Evolutionary conservation across 1,140 invertebrate species (phyloP).

Genomic region (Diachasmimorpha longicaudata): DNA sequence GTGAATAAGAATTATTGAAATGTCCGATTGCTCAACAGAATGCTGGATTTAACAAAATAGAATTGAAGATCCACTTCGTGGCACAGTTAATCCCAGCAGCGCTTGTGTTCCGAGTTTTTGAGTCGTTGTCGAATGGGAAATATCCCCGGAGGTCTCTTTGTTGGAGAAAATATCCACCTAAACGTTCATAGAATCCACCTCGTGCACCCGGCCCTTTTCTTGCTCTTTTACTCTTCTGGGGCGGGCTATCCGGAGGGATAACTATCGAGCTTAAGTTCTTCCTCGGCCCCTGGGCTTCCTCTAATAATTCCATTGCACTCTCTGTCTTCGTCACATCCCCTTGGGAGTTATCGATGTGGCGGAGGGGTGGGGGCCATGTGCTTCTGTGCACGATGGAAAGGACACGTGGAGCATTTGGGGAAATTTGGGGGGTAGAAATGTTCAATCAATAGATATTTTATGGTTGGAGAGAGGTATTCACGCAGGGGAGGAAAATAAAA

Average conservation of each 20-base stretch:
- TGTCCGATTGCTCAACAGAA: not conserved
- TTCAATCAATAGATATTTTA: conserved; percentile 4
- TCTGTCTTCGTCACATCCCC: conserved; percentile 5
- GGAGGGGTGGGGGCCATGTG: conserved; percentile 43
- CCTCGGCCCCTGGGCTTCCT: not conserved
- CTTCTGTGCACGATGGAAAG: conserved; percentile 35
- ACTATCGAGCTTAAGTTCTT: conserved; percentile 1
- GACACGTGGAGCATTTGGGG: conserved; percentile 33
- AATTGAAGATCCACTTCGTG: not conserved
- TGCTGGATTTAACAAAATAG: not conserved
- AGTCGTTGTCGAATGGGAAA: not conserved
- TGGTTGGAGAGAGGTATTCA: not conserved
- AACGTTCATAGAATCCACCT: not conserved
- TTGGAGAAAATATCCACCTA: not conserved
- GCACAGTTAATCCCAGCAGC: not conserved
- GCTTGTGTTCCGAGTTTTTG: not conserved
- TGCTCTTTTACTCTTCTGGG: not conserved
- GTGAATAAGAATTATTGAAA: not conserved
- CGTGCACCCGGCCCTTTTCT: not conserved
- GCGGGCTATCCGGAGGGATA: not conserved
- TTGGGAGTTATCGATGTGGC: conserved; percentile 12
- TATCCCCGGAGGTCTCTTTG: not conserved
- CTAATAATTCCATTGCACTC: conserved; percentile 8
- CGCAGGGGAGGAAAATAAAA: no score
- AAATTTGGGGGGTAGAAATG: conserved; percentile 21